A percentile compares a stretch with the other conserved stretches of the same genome.
These are phyloP conservation scores for Philotrypesis tridentata DNA, from an alignment of 1,140 invertebrate species.

Conservation along the genomic window DNA sequence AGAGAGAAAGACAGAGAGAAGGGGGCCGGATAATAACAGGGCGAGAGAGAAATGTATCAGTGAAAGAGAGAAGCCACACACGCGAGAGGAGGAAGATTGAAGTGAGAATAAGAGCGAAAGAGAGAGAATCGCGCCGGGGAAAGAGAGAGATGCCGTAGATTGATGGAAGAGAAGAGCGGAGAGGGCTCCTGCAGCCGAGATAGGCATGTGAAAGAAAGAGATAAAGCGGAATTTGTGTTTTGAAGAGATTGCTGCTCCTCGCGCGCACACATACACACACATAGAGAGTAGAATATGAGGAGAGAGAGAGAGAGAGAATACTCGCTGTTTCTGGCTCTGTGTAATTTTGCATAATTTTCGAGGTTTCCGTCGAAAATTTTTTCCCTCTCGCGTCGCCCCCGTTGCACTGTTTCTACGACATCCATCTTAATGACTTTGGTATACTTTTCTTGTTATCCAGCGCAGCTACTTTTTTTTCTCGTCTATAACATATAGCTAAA, in stretches of 20 bases:
- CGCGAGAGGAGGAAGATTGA: constrained; percentile 56
- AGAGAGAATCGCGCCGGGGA: neutral
- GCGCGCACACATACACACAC: no score
- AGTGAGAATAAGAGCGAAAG: constrained; percentile 39
- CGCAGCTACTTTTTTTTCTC: no score
- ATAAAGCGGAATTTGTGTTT: constrained; percentile 38
- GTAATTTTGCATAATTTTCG: constrained; percentile 37
- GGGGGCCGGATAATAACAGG: constrained; percentile 47
- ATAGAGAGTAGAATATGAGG: no score
- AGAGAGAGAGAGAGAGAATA: constrained; percentile 12
- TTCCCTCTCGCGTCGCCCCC: neutral
- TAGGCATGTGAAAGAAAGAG: constrained; percentile 44
- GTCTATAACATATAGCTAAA: no score
- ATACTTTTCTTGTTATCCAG: no score
- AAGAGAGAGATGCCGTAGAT: constrained; percentile 22
- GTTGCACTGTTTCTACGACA: constrained; percentile 14
- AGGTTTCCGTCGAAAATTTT: neutral
- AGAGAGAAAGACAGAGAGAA: no score
- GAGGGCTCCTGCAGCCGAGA: constrained; percentile 33
- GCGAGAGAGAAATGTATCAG: constrained; percentile 23
- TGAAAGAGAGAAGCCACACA: constrained; percentile 51
- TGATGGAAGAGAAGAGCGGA: constrained; percentile 42
- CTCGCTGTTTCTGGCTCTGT: neutral
- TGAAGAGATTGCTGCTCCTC: constrained; percentile 15
- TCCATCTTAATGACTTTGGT: no score